Evolutionary conservation across 92 coral and sea anemone genomes (phyloP).

Genomic region (Porites rus): DNA sequence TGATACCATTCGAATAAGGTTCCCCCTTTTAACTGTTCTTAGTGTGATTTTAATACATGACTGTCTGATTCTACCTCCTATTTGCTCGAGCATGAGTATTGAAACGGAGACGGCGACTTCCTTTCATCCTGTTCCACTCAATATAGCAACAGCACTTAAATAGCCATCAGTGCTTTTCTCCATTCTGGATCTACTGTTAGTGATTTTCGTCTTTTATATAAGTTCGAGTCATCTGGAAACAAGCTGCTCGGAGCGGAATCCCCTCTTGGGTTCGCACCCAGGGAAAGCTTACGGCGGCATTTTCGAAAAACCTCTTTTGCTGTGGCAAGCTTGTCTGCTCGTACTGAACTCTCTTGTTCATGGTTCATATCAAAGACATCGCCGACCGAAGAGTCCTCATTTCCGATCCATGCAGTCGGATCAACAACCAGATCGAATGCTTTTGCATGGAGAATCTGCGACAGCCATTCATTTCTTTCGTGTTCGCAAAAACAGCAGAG

Average conservation of each 20-base stretch:
- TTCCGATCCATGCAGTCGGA: slow-evolving; percentile 67
- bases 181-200: slow-evolving; percentile 27
- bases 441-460: slow-evolving; percentile 85
- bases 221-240: slow-evolving; percentile 31
- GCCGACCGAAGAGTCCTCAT: neutral
- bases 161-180: slow-evolving; percentile 51
- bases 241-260: slow-evolving; percentile 21
- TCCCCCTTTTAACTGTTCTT: no score
- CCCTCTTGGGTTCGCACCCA: slow-evolving; percentile 8
- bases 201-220: slow-evolving; percentile 19
- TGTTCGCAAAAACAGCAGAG: slow-evolving; percentile 63
- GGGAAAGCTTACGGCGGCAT: slow-evolving; percentile 67
- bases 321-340: slow-evolving; percentile 15
- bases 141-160: neutral
- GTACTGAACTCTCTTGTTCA: slow-evolving; percentile 24
- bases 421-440: slow-evolving; percentile 77
- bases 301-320: slow-evolving; percentile 75
- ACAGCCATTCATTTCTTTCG: slow-evolving; percentile 85
- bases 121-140: no score
- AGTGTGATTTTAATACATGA: no score
- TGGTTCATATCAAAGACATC: slow-evolving; percentile 23
- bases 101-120: no score
- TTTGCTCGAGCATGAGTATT: no score
- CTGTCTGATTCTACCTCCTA: no score
- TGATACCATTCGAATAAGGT: no score